These are phyloP conservation scores for Argya squamiceps DNA, from an alignment of 2,797 vertebrate species.

Conservation along the genomic window DNA sequence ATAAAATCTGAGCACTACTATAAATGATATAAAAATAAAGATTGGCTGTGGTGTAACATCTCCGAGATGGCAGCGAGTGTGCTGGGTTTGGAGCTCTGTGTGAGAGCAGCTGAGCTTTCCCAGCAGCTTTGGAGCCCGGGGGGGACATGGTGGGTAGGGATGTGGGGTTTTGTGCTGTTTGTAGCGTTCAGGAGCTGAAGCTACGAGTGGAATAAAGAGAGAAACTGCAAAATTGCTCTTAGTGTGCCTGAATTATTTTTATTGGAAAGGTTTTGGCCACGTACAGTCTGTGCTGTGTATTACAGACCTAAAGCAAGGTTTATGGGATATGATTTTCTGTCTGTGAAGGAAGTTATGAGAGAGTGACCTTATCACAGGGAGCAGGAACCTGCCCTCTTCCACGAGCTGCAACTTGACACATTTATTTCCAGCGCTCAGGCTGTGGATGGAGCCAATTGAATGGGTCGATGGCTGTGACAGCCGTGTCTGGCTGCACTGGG, in stretches of 20 bases:
- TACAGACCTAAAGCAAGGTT: background rate
- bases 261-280: background rate
- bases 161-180: background rate
- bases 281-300: background rate
- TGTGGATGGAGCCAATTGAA: fast-evolving
- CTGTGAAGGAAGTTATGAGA: background rate
- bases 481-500: background rate
- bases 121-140: background rate
- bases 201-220: background rate
- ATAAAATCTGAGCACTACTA: background rate
- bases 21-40: background rate
- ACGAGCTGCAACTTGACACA: background rate
- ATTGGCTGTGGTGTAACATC: background rate
- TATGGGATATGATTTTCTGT: background rate
- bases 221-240: background rate
- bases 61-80: fast-evolving
- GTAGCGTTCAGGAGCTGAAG: background rate
- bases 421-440: background rate
- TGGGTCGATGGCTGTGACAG: background rate
- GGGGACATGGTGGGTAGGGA: fast-evolving
- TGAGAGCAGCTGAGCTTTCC: background rate
- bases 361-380: background rate
- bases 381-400: background rate
- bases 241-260: background rate
- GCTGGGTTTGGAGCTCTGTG: background rate